Percentiles rank a stretch among this genome's conserved stretches.
Conservation (phyloP, 2,797 vertebrate genomes). For the Limosa lapponica region DNA sequence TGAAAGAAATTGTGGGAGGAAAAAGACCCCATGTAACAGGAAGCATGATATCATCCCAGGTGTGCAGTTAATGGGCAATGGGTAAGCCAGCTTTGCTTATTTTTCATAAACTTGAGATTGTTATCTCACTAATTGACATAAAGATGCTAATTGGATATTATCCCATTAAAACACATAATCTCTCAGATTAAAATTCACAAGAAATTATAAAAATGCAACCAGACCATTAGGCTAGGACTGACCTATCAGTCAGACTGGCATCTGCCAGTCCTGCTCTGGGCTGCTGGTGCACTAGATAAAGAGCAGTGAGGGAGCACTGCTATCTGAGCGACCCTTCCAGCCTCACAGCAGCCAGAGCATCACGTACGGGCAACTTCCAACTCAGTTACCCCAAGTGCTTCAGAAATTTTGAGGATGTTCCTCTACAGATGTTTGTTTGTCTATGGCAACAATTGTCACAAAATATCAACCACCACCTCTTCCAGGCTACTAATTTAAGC, state of each 20-base stretch:
- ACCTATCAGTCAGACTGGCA: too few relatives aligned
- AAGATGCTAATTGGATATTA: neutral
- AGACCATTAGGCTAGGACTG: neutral
- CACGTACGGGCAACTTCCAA: neutral
- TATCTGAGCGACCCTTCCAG: neutral
- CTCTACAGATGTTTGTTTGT: neutral
- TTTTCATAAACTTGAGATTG: neutral
- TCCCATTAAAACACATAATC: neutral
- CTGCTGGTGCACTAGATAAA: neutral
- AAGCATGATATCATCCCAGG: conserved; percentile 77
- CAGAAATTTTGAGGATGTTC: neutral
- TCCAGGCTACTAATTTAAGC: neutral
- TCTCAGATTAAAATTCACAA: neutral
- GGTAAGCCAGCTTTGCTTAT: conserved; percentile 77
- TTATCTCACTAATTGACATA: neutral
- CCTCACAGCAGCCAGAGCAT: neutral
- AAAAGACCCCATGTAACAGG: conserved; percentile 67
- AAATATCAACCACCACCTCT: neutral
- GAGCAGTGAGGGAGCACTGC: neutral
- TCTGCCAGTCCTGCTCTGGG: neutral
- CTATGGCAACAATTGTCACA: neutral
- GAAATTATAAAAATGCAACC: neutral
- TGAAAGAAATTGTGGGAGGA: conserved; percentile 82
- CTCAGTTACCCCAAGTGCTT: neutral
- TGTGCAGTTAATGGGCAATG: conserved; percentile 81